phyloP scores from a whole-genome alignment of 2,113 vertebrate species.

The Uropsilus gracilis region DNA sequence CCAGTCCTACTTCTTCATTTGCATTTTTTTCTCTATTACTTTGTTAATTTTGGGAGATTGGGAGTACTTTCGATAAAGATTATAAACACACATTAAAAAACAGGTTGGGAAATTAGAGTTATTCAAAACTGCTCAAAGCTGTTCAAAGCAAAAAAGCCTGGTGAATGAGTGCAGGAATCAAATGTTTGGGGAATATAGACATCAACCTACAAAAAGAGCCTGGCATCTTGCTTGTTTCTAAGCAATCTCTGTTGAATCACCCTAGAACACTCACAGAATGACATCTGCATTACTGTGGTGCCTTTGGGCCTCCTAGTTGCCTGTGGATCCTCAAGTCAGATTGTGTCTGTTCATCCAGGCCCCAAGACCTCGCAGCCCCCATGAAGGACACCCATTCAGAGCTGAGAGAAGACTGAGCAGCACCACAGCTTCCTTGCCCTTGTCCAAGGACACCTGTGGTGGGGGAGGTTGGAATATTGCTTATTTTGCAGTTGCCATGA shows the following conservation, averaged over 20 bases:
- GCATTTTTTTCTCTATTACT: not conserved
- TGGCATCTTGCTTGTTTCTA: not conserved
- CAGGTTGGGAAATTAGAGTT: not conserved
- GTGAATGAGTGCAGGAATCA: too few relatives aligned
- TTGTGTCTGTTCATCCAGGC: not conserved
- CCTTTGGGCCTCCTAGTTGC: not conserved
- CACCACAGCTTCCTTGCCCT: too few relatives aligned
- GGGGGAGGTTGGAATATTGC: not conserved
- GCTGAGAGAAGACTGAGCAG: not conserved
- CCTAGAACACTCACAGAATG: not conserved
- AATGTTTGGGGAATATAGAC: too few relatives aligned
- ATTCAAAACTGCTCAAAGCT: not conserved
- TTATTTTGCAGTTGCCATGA: not conserved
- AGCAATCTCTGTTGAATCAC: not conserved
- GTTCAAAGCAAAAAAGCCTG: not conserved
- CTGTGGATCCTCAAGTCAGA: not conserved
- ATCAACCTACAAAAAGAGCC: not conserved
- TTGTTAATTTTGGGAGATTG: not conserved
- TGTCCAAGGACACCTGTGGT: accelerated
- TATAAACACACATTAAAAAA: not conserved
- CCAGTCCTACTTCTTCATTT: not conserved
- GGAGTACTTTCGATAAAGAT: not conserved
- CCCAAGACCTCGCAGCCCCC: not conserved
- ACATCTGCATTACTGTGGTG: not conserved
- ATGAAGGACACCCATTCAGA: not conserved